phyloP scores from a whole-genome alignment of 2,113 vertebrate species.

The Leucosticte australis region DNA sequence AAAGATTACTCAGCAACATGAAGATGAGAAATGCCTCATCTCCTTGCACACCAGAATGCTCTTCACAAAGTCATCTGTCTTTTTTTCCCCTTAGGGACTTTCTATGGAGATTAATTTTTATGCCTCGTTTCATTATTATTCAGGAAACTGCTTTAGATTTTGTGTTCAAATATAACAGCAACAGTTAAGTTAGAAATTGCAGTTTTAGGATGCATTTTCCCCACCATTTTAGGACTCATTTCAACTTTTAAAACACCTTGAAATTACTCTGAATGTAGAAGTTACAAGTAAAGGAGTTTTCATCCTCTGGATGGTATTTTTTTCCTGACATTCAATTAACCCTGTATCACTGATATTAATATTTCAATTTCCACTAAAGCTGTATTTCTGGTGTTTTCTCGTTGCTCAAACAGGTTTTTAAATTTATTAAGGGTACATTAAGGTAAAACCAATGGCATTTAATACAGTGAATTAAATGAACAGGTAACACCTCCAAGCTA shows the following conservation, averaged over 20 bases:
- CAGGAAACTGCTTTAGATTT: background rate
- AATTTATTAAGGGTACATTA: slow-evolving; percentile 10
- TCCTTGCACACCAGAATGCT: background rate
- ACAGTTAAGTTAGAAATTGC: background rate
- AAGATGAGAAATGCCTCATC: background rate
- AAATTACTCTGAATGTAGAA: slow-evolving; percentile 14
- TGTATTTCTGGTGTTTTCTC: slow-evolving; percentile 27
- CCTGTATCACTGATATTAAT: slow-evolving; percentile 34
- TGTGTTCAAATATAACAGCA: background rate
- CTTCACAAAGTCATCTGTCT: background rate
- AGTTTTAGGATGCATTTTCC: background rate
- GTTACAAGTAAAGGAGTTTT: slow-evolving; percentile 21
- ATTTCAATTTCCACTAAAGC: slow-evolving; percentile 27
- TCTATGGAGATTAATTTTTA: slow-evolving; percentile 9
- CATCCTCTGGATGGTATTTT: slow-evolving; percentile 21
- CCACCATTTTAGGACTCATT: background rate
- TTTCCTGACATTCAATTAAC: slow-evolving; percentile 66
- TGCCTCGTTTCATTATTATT: background rate
- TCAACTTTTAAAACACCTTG: slow-evolving; percentile 18
- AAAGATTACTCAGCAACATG: background rate
- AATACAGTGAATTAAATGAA: slow-evolving; percentile 31
- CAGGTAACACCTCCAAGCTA: slow-evolving; percentile 45
- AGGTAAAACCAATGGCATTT: slow-evolving; percentile 8
- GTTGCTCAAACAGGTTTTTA: slow-evolving; percentile 22
- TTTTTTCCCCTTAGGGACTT: background rate